These are phyloP conservation scores for Xestia c-nigrum DNA, from an alignment of 2,888 invertebrate species.

Conservation along the genomic window DNA sequence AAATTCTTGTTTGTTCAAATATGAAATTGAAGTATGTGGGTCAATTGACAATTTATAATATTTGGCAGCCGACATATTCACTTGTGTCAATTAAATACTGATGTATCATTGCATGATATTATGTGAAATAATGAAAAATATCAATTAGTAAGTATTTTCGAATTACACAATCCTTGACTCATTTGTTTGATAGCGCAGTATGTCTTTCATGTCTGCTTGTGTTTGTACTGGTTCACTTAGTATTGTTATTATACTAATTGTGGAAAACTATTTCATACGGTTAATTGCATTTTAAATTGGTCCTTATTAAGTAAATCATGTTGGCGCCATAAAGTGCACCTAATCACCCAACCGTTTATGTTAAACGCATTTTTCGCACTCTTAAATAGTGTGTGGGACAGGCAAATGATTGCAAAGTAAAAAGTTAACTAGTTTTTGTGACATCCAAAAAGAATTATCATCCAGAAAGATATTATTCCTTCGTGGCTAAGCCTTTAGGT, in stretches of 20 bases:
- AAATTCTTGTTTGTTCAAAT: background rate
- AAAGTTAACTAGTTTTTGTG: background rate
- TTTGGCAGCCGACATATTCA: constrained; percentile 32
- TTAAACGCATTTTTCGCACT: constrained; percentile 13
- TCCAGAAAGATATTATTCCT: background rate
- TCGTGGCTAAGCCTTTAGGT: background rate
- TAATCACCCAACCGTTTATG: background rate
- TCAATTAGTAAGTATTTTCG: background rate
- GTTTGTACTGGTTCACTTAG: background rate
- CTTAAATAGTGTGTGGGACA: background rate
- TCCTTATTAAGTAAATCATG: constrained; percentile 13
- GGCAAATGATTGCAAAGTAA: background rate
- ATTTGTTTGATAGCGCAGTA: background rate
- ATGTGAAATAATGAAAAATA: background rate
- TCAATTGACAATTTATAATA: constrained; percentile 29
- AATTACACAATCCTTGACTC: background rate
- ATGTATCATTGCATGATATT: constrained; percentile 20
- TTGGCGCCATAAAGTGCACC: constrained; percentile 7
- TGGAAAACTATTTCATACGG: constrained; percentile 5
- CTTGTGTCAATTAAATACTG: constrained; percentile 39
- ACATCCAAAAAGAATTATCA: no score
- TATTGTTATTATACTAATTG: background rate
- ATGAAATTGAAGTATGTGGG: constrained; percentile 13
- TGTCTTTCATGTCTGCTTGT: background rate
- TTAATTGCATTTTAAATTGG: constrained; percentile 9